Percentiles rank a stretch among this genome's conserved stretches.
phyloP scores from a whole-genome alignment of 2,797 vertebrate genomes.

The Myotis findleyi region DNA sequence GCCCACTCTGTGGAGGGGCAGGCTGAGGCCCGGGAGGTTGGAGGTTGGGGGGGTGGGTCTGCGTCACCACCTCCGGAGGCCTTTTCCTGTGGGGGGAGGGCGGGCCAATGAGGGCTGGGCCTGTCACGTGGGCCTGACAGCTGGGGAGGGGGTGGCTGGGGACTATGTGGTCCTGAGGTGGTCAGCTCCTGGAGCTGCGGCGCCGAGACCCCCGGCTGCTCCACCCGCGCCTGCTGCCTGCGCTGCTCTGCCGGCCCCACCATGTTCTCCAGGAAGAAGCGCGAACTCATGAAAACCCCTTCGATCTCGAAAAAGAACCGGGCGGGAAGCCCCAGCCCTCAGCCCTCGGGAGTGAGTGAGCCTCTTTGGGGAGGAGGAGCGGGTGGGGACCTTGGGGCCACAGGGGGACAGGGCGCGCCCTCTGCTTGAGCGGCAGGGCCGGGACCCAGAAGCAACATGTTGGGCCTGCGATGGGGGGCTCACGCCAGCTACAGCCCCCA shows the following conservation, averaged over 20 bases:
- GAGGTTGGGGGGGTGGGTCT: background rate
- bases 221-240: fast-evolving
- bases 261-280: conserved; percentile 97
- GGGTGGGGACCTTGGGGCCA: background rate
- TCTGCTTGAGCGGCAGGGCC: background rate
- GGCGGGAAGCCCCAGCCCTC: conserved; percentile 94
- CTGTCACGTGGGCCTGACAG: conserved; percentile 76
- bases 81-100: conserved; percentile 68
- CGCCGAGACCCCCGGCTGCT: background rate
- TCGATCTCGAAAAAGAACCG: conserved; percentile 98
- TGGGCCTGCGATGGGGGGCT: conserved; percentile 30
- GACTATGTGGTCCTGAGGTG: conserved; percentile 53
- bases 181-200: background rate
- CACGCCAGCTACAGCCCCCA: conserved; percentile 92
- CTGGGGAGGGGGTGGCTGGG: conserved; percentile 62
- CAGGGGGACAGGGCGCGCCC: background rate
- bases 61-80: background rate
- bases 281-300: conserved; percentile 96
- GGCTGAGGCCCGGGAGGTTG: background rate
- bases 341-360: conserved; percentile 90
- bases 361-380: background rate
- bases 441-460: background rate
- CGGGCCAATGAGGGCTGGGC: background rate
- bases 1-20: conserved; percentile 61
- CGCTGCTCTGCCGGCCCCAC: background rate